Percentiles rank a stretch among this genome's conserved stretches.
These are phyloP conservation scores for Oxytorus armatus DNA, from an alignment of 2,888 invertebrate genomes.

Conservation along the genomic window DNA sequence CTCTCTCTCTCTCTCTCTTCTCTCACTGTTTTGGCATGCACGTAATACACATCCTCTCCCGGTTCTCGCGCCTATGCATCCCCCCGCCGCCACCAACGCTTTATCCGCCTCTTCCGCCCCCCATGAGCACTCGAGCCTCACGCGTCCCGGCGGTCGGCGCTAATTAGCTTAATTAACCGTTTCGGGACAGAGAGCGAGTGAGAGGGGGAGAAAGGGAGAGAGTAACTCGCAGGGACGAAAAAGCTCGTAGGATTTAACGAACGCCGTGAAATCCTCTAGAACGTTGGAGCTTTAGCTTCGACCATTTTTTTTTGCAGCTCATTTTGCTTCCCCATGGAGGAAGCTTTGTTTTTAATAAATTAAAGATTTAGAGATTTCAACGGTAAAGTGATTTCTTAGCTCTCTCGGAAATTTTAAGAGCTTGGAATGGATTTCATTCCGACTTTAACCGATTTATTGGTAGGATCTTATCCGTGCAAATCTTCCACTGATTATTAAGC, in stretches of 20 bases:
- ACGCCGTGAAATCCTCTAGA: slow-evolving; percentile 39
- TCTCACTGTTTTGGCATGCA: slow-evolving; percentile 23
- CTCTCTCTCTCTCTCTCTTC: slow-evolving; percentile 11
- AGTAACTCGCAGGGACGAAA: slow-evolving; percentile 67
- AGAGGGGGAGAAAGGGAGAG: slow-evolving; percentile 21
- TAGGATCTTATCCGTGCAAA: too few relatives aligned
- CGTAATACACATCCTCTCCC: slow-evolving; percentile 36
- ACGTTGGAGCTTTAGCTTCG: not conserved
- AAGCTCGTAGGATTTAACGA: slow-evolving; percentile 70
- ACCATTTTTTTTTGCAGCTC: not conserved
- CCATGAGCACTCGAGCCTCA: slow-evolving; percentile 61
- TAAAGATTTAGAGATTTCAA: too few relatives aligned
- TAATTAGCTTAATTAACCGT: slow-evolving; percentile 70
- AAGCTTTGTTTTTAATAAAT: too few relatives aligned
- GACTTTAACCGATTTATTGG: too few relatives aligned
- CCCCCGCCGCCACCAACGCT: slow-evolving; percentile 59
- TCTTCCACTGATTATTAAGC: too few relatives aligned
- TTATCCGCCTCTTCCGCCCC: slow-evolving; percentile 29
- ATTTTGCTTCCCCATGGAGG: too few relatives aligned
- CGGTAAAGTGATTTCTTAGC: too few relatives aligned
- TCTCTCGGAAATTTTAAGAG: too few relatives aligned
- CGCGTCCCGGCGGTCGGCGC: slow-evolving; percentile 65
- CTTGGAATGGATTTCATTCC: too few relatives aligned
- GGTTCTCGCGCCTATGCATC: slow-evolving; percentile 69
- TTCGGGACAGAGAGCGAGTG: slow-evolving; percentile 36